Evolutionary conservation across 2,113 vertebrate genomes (phyloP).

Genomic region (Crotalus tigris): DNA sequence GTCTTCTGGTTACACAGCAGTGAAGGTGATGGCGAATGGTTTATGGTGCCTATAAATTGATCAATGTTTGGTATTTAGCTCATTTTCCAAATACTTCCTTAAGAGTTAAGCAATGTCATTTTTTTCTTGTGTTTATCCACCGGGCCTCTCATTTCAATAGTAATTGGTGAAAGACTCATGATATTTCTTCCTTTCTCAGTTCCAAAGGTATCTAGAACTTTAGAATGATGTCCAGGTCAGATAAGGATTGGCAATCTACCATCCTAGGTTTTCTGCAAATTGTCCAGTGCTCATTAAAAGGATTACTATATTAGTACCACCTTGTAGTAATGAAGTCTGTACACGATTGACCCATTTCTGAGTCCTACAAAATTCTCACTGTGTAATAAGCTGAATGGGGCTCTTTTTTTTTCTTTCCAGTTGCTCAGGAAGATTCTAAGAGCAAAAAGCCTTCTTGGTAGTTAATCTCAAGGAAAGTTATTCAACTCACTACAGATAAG

Average conservation of each 20-base stretch:
- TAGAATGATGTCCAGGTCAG: not conserved
- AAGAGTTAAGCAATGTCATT: not conserved
- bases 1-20: not conserved
- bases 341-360: not conserved
- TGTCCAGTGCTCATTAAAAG: not conserved
- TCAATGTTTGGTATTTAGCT: not conserved
- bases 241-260: not conserved
- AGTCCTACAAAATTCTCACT: not conserved
- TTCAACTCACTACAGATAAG: not conserved
- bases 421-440: not conserved
- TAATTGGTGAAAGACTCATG: not conserved
- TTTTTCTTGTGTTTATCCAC: not conserved
- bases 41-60: not conserved
- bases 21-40: not conserved
- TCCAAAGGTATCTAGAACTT: not conserved
- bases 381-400: not conserved
- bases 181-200: not conserved
- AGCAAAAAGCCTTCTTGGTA: not conserved
- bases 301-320: not conserved
- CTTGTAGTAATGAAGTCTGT: not conserved
- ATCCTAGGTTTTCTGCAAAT: not conserved
- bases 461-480: not conserved
- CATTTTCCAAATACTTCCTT: not conserved
- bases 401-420: not conserved
- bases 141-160: not conserved